These are phyloP conservation scores for Entomobrya proxima DNA, from an alignment of 2,888 invertebrate species.

Conservation along the genomic window DNA sequence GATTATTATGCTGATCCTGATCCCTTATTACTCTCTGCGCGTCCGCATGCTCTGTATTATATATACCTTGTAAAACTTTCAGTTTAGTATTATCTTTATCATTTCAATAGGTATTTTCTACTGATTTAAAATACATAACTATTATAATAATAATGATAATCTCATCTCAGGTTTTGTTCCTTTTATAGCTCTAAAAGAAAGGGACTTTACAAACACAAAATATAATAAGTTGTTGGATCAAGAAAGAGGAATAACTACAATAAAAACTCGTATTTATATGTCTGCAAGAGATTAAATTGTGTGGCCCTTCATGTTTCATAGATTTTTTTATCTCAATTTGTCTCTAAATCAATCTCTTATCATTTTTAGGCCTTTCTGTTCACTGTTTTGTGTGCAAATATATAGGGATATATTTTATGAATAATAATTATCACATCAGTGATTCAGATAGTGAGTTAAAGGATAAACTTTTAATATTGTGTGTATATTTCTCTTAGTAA, in stretches of 20 bases:
- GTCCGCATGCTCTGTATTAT: background rate
- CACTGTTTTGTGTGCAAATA: constrained; percentile 21
- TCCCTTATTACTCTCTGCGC: constrained; percentile 18
- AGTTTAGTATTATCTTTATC: constrained; percentile 65
- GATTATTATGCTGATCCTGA: constrained; percentile 27
- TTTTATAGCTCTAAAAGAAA: constrained; percentile 46
- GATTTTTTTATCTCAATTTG: background rate
- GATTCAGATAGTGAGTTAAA: constrained; percentile 60
- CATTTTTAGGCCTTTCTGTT: constrained; percentile 22
- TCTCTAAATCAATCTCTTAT: constrained; percentile 41
- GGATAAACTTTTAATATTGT: background rate
- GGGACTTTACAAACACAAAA: constrained; percentile 27
- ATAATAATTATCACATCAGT: constrained; percentile 59
- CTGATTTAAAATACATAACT: constrained; percentile 36
- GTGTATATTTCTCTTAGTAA: background rate
- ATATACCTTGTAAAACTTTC: constrained; percentile 35
- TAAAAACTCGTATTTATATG: background rate
- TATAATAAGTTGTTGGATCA: background rate
- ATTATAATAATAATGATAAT: background rate
- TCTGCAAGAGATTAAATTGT: background rate
- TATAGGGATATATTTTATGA: background rate
- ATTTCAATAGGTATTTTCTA: constrained; percentile 55
- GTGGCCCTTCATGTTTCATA: constrained; percentile 8
- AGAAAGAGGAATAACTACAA: background rate
- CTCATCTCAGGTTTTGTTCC: constrained; percentile 28